phyloP scores from a whole-genome alignment of 2,888 invertebrate species.

The Globia sparganii region DNA sequence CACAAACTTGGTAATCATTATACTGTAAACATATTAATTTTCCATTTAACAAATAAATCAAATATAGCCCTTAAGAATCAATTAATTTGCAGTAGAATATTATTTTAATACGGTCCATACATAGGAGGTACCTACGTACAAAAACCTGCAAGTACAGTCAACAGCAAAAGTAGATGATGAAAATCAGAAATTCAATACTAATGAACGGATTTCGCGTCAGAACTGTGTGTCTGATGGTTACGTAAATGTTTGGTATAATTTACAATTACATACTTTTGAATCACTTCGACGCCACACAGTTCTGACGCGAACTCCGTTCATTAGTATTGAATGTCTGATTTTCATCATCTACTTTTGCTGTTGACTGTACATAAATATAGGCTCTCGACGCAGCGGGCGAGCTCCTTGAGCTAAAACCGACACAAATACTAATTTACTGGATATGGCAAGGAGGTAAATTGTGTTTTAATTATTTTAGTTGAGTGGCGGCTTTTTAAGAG shows the following conservation, averaged over 20 bases:
- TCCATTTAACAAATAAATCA: constrained; percentile 44
- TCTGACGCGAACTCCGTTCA: too few relatives aligned
- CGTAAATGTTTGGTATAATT: too few relatives aligned
- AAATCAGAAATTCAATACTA: too few relatives aligned
- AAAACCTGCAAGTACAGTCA: constrained; percentile 40
- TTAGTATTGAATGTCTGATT: too few relatives aligned
- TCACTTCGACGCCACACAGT: too few relatives aligned
- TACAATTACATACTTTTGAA: too few relatives aligned
- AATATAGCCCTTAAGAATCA: constrained; percentile 28
- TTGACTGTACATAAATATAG: constrained; percentile 19
- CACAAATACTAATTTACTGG: constrained; percentile 29
- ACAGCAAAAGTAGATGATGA: too few relatives aligned
- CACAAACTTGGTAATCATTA: constrained; percentile 23
- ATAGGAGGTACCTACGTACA: constrained; percentile 25
- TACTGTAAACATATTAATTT: constrained; percentile 31
- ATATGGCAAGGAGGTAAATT: constrained; percentile 46
- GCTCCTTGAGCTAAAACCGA: constrained; percentile 55
- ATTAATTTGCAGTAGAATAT: constrained; percentile 52
- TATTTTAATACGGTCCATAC: constrained; percentile 19
- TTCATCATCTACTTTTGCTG: too few relatives aligned
- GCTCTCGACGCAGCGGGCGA: constrained; percentile 56
- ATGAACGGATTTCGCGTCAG: too few relatives aligned
- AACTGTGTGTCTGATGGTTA: too few relatives aligned
- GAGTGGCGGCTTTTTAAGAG: constrained; percentile 26
- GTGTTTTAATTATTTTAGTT: constrained; percentile 53